Conservation (phyloP, 2,888 invertebrate species). For the Chouioia cunea region DNA sequence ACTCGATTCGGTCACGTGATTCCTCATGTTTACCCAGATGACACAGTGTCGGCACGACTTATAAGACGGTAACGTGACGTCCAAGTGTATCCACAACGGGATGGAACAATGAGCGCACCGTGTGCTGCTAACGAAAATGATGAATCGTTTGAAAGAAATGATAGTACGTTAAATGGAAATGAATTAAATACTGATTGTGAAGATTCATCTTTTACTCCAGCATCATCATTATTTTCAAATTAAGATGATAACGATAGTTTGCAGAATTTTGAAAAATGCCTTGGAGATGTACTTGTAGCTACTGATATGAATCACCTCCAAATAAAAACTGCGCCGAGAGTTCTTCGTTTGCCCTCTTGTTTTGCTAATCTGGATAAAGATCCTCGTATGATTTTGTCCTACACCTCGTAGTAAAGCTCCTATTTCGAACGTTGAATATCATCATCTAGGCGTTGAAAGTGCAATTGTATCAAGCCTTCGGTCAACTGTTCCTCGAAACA, state of each 20-base stretch:
- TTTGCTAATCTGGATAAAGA: neutral
- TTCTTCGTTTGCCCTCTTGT: neutral
- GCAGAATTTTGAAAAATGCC: neutral
- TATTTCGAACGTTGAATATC: slow-evolving; percentile 1
- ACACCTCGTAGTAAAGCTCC: neutral
- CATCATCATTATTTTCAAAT: too few species aligned
- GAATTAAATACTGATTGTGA: too few species aligned
- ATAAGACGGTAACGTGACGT: too few species aligned
- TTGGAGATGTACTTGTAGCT: neutral
- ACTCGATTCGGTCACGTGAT: too few species aligned
- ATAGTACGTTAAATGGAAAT: too few species aligned
- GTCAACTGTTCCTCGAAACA: neutral
- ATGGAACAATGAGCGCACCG: too few species aligned
- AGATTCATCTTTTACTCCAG: too few species aligned
- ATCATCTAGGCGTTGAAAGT: neutral
- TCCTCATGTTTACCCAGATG: too few species aligned
- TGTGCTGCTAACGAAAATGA: too few species aligned
- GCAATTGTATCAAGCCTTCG: slow-evolving; percentile 10
- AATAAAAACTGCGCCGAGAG: neutral
- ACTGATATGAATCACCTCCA: neutral
- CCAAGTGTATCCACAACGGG: too few species aligned
- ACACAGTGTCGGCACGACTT: too few species aligned
- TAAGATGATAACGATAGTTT: neutral
- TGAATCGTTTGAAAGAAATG: too few species aligned
- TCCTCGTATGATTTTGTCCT: neutral